Percentiles rank a stretch among this genome's conserved stretches.
phyloP scores from a whole-genome alignment of 2,113 vertebrate species.

The Lagopus muta region DNA sequence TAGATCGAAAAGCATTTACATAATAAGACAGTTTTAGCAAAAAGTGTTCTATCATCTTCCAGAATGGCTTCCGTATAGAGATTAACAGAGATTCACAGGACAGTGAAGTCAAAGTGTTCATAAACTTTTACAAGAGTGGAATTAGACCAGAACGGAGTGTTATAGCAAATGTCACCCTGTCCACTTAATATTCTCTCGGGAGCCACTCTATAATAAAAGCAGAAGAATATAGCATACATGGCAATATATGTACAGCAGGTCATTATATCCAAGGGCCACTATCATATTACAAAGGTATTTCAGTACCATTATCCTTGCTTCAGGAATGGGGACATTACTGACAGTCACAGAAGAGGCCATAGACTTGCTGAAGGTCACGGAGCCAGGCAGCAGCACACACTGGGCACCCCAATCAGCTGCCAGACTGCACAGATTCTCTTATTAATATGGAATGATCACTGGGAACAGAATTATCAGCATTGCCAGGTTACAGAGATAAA shows the following conservation, averaged over 20 bases:
- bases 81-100: neutral
- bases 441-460: neutral
- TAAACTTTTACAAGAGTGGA: constrained; percentile 38
- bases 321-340: neutral
- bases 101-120: constrained; percentile 37
- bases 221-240: neutral
- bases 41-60: neutral
- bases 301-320: neutral
- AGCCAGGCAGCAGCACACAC: neutral
- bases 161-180: constrained; percentile 36
- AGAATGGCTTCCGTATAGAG: neutral
- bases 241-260: neutral
- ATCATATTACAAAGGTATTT: neutral
- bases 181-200: constrained; percentile 14
- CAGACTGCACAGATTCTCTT: neutral
- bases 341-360: neutral
- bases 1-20: neutral
- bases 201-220: neutral
- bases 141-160: neutral
- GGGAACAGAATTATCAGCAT: neutral
- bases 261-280: neutral
- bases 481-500: neutral
- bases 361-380: neutral
- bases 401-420: neutral
- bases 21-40: neutral